Conservation (phyloP, 2,113 vertebrate species). For the Microcebus murinus region DNA sequence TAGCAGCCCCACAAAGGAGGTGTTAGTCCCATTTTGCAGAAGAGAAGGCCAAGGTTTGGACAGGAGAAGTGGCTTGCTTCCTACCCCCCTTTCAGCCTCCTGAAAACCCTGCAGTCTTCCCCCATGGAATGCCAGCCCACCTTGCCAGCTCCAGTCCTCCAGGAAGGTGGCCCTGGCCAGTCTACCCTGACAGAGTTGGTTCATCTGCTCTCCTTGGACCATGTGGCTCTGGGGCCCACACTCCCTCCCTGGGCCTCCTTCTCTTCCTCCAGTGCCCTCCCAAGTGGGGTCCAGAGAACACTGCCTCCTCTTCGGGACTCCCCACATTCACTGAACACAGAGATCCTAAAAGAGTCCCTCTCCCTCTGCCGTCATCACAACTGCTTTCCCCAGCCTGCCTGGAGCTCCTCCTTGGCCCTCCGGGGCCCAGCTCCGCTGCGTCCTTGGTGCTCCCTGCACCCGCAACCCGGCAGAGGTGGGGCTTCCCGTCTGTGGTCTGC, state of each 20-base stretch:
- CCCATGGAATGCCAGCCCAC: background rate
- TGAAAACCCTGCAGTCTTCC: background rate
- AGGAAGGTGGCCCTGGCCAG: background rate
- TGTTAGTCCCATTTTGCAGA: accelerated
- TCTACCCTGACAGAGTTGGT: background rate
- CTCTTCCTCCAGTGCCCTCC: background rate
- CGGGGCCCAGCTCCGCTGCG: background rate
- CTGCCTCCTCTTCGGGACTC: background rate
- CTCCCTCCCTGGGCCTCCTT: background rate
- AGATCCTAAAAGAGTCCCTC: background rate
- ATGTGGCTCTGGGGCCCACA: background rate
- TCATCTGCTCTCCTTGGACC: background rate
- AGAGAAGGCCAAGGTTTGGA: background rate
- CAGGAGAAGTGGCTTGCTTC: background rate
- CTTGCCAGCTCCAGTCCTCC: background rate
- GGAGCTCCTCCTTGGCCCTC: background rate
- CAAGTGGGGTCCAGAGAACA: background rate
- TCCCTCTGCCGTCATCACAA: background rate
- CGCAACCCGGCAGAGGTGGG: background rate
- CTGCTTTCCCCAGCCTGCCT: background rate
- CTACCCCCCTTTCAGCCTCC: no score
- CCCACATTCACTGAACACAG: background rate
- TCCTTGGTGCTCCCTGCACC: background rate
- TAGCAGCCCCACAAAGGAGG: background rate
- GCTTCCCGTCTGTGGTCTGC: background rate